A percentile compares a stretch with the other conserved stretches of the same genome.
Conservation (phyloP, 2,797 vertebrate species). For the Gila robusta region DNA sequence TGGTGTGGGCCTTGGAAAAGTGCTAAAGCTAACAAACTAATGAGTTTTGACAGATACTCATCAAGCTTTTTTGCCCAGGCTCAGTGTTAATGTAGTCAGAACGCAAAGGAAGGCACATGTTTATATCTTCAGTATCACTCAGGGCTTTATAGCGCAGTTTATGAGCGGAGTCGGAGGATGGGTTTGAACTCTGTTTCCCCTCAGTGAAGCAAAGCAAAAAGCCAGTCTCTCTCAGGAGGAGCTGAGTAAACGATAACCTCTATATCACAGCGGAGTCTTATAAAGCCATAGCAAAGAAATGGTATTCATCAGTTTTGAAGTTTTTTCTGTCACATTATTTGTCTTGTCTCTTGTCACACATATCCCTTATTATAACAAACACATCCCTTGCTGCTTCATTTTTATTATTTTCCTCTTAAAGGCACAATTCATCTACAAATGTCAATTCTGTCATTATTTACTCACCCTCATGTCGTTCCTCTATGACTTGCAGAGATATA, state of each 20-base stretch:
- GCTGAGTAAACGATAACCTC: conserved; percentile 44
- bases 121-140: conserved; percentile 47
- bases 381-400: background rate
- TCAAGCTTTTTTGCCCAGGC: conserved; percentile 7
- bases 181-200: conserved; percentile 49
- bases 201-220: conserved; percentile 40
- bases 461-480: background rate
- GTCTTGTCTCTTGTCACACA: background rate
- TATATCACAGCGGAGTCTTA: conserved; percentile 28
- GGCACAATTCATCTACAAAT: conserved; percentile 17
- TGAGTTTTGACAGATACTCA: conserved; percentile 6
- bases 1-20: background rate
- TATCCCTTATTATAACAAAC: background rate
- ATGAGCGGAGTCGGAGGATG: conserved; percentile 38
- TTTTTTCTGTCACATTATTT: conserved; percentile 6
- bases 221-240: conserved; percentile 29
- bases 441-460: conserved; percentile 18
- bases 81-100: conserved; percentile 34
- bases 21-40: conserved; percentile 29
- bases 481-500: conserved; percentile 5
- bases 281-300: conserved; percentile 40
- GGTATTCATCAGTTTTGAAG: conserved; percentile 2
- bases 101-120: conserved; percentile 17
- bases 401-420: conserved; percentile 1
- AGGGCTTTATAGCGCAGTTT: conserved; percentile 46